Percentiles rank a stretch among this genome's conserved stretches.
These are phyloP conservation scores for Plumapathes pennacea DNA, from an alignment of 92 coral and sea anemone genomes.

Conservation along the genomic window DNA sequence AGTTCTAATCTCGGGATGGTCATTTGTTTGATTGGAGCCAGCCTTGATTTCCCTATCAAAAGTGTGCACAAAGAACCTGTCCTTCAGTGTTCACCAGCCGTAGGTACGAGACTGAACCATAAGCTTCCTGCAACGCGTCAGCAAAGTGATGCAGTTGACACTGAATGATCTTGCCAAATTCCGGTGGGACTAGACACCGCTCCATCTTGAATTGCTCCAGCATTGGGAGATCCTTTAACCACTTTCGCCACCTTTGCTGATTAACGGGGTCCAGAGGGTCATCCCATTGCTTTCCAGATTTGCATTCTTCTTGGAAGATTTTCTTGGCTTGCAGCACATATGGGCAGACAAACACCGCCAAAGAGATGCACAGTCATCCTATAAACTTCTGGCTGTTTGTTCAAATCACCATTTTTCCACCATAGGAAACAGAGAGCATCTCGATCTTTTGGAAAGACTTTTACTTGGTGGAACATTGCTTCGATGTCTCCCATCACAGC, in stretches of 20 bases:
- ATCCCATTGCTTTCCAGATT: constrained; percentile 30
- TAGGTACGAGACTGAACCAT: constrained; percentile 29
- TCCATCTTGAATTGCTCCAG: constrained; percentile 11
- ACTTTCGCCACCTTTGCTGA: constrained; percentile 5
- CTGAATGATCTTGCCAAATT: constrained; percentile 12
- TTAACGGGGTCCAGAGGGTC: constrained; percentile 13
- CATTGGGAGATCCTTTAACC: constrained; percentile 21
- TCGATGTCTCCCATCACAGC: too few species aligned
- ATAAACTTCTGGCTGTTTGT: too few species aligned
- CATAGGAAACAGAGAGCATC: too few species aligned
- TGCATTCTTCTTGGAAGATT: constrained; percentile 25
- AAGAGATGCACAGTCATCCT: too few species aligned
- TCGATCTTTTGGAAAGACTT: too few species aligned
- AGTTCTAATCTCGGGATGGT: constrained; percentile 14
- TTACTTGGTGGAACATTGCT: too few species aligned
- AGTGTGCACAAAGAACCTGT: constrained; percentile 9
- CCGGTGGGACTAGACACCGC: constrained; percentile 21
- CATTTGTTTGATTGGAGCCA: constrained; percentile 15
- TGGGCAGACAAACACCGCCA: constrained; percentile 35
- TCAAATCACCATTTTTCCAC: too few species aligned
- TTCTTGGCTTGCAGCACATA: constrained; percentile 17
- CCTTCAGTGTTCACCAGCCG: constrained; percentile 17
- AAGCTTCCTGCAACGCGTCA: constrained; percentile 11
- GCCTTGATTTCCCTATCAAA: constrained; percentile 16
- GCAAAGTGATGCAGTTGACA: constrained; percentile 18